Evolutionary conservation across 2,113 vertebrate genomes (phyloP).

Genomic region (Cryptoleucopteryx plumbea): DNA sequence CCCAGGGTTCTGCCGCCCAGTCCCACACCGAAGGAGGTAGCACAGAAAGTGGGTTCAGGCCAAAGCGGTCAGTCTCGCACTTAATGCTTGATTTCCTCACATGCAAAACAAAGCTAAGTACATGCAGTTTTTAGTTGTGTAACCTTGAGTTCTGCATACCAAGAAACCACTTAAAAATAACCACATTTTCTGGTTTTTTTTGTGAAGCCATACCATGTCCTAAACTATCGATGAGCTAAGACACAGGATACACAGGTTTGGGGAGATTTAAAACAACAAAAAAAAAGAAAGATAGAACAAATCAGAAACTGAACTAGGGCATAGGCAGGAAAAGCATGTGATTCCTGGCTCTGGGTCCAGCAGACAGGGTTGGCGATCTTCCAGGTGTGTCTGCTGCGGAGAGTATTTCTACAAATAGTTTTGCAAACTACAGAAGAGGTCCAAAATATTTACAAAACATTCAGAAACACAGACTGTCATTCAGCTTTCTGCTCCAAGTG

Average conservation of each 20-base stretch:
- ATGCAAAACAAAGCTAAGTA: not conserved
- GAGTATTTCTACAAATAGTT: slow-evolving; percentile 1
- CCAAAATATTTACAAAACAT: slow-evolving; percentile 14
- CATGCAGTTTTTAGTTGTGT: not conserved
- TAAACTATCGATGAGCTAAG: not conserved
- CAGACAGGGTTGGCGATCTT: not conserved
- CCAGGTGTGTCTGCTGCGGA: not conserved
- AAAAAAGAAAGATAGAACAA: not conserved
- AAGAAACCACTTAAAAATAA: not conserved
- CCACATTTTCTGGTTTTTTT: not conserved
- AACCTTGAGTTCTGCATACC: not conserved
- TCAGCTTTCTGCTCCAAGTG: not conserved
- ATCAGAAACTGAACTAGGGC: not conserved
- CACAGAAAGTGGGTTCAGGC: rapidly evolving
- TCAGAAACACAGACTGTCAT: not conserved
- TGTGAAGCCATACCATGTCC: not conserved
- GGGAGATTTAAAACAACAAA: not conserved
- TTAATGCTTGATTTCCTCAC: rapidly evolving
- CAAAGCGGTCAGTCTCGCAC: rapidly evolving
- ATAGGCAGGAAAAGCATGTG: not conserved
- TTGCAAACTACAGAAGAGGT: not conserved
- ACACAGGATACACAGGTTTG: not conserved
- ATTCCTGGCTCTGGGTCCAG: not conserved
- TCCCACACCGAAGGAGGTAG: not conserved
- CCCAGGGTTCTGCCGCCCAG: not conserved